Base-by-base conservation (phyloP, 2,797 vertebrate species). In the Sebastes matsubarae region DNA sequence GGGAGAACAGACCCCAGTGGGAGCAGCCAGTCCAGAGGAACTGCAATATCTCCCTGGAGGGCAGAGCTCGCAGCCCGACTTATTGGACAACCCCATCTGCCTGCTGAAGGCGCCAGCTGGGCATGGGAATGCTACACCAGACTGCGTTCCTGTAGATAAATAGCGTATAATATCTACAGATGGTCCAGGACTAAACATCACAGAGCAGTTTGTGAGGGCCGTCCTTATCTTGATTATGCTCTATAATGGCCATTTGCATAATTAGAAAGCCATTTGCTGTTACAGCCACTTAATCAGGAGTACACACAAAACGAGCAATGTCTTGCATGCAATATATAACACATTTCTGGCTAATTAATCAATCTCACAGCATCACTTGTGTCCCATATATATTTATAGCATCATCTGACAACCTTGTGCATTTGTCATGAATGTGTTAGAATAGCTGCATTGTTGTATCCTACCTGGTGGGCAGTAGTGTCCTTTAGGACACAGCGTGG, bases 401-500 rank as follows among this genome's bases (percentile, higher is more conserved):
- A 27, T 27, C 16, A 5, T 72, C 30, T 64, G 25, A 58, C 54
- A 38, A 75, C 38, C 46, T 10, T 72, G 64, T 46, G 30, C 22
- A 24, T 58, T 54, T 77, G 32, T 22, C 25, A 57, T 58, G 8
- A 54, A 27, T 61, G 22, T 80, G 27, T 69, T 10, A 54, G 55
- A 82, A 50, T 20, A 72, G 66, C 73, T 66, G 25, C 8, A 25
- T 61, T 38, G 32, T 54, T 32, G 20, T 69, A 22, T 32, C 81
- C 54, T 94, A 97, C 96, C 96, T 94, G 92, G 69, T 69, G 95
- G 95, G 81, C 96, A 97, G 73, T 95, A 96, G 85, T 96, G 92
- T 88, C 96, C 96, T 90, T 85, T 83, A 18, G 95, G 95, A 90
- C 96, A 97, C 63, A 88, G 86, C 11, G 72, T 74, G 57, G 96